A percentile compares a stretch with the other conserved stretches of the same genome.
Evolutionary conservation across 2,888 invertebrate species (phyloP).

Genomic region (Phyto melanocephala): DNA sequence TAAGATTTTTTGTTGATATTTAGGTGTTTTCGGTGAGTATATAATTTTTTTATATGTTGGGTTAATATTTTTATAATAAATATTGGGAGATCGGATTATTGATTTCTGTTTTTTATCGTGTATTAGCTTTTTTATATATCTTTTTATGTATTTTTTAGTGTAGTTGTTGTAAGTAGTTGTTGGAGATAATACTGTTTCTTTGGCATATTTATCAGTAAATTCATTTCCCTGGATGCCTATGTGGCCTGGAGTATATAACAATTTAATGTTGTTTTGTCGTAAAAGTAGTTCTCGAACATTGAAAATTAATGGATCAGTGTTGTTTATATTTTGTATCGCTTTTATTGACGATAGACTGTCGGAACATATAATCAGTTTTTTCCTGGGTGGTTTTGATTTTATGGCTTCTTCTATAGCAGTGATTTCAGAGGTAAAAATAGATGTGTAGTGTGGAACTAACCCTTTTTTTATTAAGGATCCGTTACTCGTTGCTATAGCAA

Average conservation of each 20-base stretch:
- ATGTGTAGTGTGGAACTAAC: neutral
- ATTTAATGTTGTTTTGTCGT: neutral
- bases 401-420: neutral
- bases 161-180: neutral
- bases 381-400: neutral
- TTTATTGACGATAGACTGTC: constrained; percentile 9
- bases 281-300: no score
- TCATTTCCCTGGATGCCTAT: neutral
- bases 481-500: neutral
- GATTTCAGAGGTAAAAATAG: neutral
- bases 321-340: no score
- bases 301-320: no score
- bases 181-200: neutral
- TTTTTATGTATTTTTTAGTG: neutral
- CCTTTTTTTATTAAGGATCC: neutral
- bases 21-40: no score
- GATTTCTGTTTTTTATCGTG: neutral
- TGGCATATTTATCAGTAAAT: neutral
- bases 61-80: neutral
- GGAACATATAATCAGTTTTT: neutral
- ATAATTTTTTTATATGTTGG: neutral
- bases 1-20: no score
- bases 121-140: neutral
- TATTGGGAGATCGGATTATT: neutral
- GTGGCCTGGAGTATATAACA: neutral